Conservation (phyloP, 2,113 vertebrate genomes). For the Crotalus viridis region DNA sequence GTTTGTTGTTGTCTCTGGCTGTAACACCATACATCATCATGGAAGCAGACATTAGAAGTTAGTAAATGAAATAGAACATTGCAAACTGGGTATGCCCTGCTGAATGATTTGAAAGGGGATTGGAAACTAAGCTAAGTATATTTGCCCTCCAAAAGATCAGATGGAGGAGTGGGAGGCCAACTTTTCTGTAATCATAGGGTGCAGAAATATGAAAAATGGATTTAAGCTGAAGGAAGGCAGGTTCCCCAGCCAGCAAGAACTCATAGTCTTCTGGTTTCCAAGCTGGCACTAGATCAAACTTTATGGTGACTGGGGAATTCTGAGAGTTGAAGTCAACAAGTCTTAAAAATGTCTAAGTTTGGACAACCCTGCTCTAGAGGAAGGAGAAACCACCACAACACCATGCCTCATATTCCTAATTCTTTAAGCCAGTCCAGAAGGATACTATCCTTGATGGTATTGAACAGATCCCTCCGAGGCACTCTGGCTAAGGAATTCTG, state of each 20-base stretch:
- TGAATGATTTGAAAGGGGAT: neutral
- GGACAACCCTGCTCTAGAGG: neutral
- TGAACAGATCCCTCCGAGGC: neutral
- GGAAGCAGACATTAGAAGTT: constrained; percentile 37
- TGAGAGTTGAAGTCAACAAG: neutral
- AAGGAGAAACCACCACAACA: neutral
- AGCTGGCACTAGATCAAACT: neutral
- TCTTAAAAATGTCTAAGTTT: neutral
- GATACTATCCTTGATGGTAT: neutral
- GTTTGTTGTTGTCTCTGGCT: constrained; percentile 24
- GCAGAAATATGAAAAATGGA: neutral
- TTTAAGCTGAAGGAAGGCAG: neutral
- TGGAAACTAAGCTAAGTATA: neutral
- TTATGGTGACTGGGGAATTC: neutral
- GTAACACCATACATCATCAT: constrained; percentile 33
- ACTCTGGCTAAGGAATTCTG: no score
- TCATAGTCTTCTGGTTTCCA: neutral
- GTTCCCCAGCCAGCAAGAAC: neutral
- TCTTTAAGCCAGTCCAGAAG: neutral
- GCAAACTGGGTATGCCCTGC: neutral
- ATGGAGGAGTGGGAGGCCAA: neutral
- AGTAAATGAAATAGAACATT: neutral
- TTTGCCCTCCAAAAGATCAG: neutral
- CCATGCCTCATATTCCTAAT: neutral
- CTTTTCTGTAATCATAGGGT: neutral